These are phyloP conservation scores for Rhabdomys pumilio DNA, from an alignment of 2,797 vertebrate species.

Conservation along the genomic window DNA sequence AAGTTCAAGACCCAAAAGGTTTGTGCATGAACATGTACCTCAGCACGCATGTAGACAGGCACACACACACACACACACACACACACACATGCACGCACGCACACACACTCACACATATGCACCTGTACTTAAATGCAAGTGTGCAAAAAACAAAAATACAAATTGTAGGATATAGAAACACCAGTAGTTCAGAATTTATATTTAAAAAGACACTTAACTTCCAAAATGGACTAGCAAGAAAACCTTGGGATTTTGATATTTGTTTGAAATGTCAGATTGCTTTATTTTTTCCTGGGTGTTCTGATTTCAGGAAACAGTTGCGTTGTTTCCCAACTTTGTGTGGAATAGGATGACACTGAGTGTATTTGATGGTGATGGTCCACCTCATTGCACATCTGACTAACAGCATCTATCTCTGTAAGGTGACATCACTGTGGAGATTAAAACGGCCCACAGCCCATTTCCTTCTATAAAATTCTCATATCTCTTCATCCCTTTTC, in stretches of 20 bases:
- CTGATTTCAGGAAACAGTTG: constrained; percentile 11
- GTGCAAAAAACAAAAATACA: neutral
- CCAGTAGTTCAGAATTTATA: neutral
- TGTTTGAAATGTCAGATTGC: neutral
- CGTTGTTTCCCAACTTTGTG: neutral
- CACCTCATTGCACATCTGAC: neutral
- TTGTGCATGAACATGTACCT: neutral
- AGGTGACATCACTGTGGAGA: neutral
- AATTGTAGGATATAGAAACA: neutral
- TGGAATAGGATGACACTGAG: neutral
- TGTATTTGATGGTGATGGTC: too few species aligned
- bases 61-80: neutral
- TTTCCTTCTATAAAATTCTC: constrained; percentile 1
- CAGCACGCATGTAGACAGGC: neutral
- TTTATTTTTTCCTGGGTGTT: neutral
- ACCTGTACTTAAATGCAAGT: neutral
- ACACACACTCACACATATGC: neutral
- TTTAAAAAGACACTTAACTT: constrained; percentile 30
- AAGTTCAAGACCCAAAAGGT: neutral
- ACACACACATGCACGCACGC: neutral
- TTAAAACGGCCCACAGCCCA: neutral
- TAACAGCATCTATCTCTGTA: neutral
- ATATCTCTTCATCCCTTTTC: neutral
- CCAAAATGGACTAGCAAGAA: neutral
- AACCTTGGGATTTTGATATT: constrained; percentile 16